Percentiles rank a stretch among this genome's conserved stretches.
Evolutionary conservation across 2,113 vertebrate species (phyloP).

Genomic region (Micromys minutus): DNA sequence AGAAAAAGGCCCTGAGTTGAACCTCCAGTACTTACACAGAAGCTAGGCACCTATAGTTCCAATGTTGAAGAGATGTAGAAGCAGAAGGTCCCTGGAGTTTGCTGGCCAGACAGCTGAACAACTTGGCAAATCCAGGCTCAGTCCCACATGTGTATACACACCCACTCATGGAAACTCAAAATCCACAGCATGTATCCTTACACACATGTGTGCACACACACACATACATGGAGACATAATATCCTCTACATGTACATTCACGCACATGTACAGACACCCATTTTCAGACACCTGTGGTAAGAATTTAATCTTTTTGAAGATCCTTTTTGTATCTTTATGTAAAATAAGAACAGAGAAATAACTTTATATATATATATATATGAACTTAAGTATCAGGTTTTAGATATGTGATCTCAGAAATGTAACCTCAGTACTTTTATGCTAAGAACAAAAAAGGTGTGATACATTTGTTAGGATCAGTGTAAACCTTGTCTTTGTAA

Average conservation of each 20-base stretch:
- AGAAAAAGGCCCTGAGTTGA: neutral
- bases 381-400: neutral
- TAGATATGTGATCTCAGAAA: neutral
- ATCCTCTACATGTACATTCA: too few species aligned
- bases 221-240: neutral
- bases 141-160: too few species aligned
- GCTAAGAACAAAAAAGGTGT: neutral
- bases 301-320: slow-evolving; percentile 3
- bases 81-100: neutral
- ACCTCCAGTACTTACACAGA: neutral
- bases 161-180: too few species aligned
- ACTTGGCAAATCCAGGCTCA: neutral
- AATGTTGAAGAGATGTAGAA: neutral
- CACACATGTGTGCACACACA: neutral
- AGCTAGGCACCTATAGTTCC: neutral
- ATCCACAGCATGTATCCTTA: neutral
- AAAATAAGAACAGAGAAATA: neutral
- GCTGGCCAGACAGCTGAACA: neutral
- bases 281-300: neutral
- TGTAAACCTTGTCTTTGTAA: neutral
- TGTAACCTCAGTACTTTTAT: slow-evolving; percentile 9
- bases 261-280: neutral
- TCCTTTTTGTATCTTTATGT: neutral
- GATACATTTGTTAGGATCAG: slow-evolving; percentile 28
- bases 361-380: neutral